Conservation (phyloP, 1,140 invertebrate genomes). For the Papilio xuthus region DNA sequence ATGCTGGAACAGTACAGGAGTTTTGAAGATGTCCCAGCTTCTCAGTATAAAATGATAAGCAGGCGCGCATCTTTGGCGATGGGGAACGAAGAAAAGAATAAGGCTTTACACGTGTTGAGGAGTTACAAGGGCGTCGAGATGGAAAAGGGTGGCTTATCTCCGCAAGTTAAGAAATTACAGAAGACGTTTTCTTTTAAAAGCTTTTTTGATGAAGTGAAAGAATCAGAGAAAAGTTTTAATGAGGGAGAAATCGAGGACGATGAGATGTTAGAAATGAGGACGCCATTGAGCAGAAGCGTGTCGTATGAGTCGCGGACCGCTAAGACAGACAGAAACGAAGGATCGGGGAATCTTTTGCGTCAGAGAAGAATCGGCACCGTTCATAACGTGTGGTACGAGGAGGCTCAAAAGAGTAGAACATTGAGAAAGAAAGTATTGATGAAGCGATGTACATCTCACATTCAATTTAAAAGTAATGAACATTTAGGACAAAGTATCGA, state of each 20-base stretch:
- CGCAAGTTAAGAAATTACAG: slow-evolving; percentile 66
- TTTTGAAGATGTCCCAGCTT: slow-evolving; percentile 74
- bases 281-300: slow-evolving; percentile 51
- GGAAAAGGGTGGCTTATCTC: slow-evolving; percentile 51
- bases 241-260: slow-evolving; percentile 22
- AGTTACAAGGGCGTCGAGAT: slow-evolving; percentile 66
- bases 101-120: slow-evolving; percentile 59
- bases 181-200: slow-evolving; percentile 56
- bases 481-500: slow-evolving; percentile 44
- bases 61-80: slow-evolving; percentile 68
- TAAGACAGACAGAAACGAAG: slow-evolving; percentile 38
- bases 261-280: slow-evolving; percentile 40
- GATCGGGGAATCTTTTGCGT: slow-evolving; percentile 42
- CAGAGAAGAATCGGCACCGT: slow-evolving; percentile 58
- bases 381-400: slow-evolving; percentile 50
- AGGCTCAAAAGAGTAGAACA: slow-evolving; percentile 44
- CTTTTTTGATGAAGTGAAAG: slow-evolving; percentile 44
- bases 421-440: slow-evolving; percentile 61
- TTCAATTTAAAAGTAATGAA: slow-evolving; percentile 56
- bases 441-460: slow-evolving; percentile 52
- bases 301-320: slow-evolving; percentile 46
- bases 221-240: slow-evolving; percentile 21
- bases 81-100: slow-evolving; percentile 52
- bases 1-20: slow-evolving; percentile 63
- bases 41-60: slow-evolving; percentile 66